Evolutionary conservation across 2,888 invertebrate genomes (phyloP), one percentile per base, ranked within the genome.

Genomic region (Bellardia bayeri): DNA sequence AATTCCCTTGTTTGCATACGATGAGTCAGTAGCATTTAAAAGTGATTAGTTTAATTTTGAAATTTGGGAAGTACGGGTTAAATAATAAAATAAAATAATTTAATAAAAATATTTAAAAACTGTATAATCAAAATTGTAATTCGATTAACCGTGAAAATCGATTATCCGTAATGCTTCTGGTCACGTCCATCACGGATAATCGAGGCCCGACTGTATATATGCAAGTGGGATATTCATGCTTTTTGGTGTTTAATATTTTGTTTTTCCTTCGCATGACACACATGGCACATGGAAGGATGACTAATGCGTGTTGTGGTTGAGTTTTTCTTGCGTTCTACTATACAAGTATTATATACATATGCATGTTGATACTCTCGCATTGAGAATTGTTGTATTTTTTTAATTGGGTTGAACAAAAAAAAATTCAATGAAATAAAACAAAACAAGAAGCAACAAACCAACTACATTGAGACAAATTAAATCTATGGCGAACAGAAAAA

Each of bases 231-330:
- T n/a, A 49, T 49, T 33, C 49, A 69, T 66, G 68, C 33, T 33
- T 71, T 54, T 68, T 68, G 42, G 16, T 66, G 42, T 66, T 45
- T 66, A 33, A 40, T 54, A 37, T 51, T 45, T 71, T 54, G 33
- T 40, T 58, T 58, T 33, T 61, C 33, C 33, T 61, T 61, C 30
- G 30, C 13, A 33, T 9, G 23, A 37, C 11, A 45, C 58, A 58
- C 14, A 45, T 37, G 45, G 11, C 75, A 68, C 45, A 69, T 79
- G 61, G 42, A 45, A 23, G 72, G 14, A 74, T 85, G 85, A 85
- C 85, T 85, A 85, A 85, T 81, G 71, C 69, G 14, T 76, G 49
- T 75, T 81, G 85, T 76, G 76, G 80, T 71, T 71, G 76, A 64
- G 30, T 76, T 42, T 76, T 61, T 63, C 11, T 16, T 68, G 23